Evolutionary conservation across 2,113 vertebrate genomes (phyloP), one percentile per base, ranked within the genome.

Genomic region (Oophaga pumilio): DNA sequence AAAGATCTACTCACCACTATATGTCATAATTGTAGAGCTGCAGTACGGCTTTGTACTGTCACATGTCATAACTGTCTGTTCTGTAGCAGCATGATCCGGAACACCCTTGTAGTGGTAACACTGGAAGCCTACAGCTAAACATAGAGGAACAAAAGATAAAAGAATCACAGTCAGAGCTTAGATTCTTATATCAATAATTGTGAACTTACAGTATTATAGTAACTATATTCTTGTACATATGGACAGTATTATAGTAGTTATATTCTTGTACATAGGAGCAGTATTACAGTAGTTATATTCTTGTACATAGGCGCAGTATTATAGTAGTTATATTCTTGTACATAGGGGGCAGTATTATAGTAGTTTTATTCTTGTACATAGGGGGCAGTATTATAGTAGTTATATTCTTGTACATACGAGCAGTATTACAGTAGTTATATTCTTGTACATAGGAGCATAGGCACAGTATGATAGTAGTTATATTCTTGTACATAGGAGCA

Each of bases 61-160:
- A 77, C 87, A 88, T 1, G 26, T 28, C 20, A 22, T 56, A 7
- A 10, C 24, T 10, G 43, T 18, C 73, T 88, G 87, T 57, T 84
- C 33, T 33, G 68, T 0, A 7, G 76, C 1, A 11, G 60, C 87
- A 0, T 49, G 87, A 22, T 84, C 87, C 12, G 79, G 68, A 0
- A 82, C 11, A n/a, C 87, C 87, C 6, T 33, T 88, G 15, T 24
- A 88, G 1, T 68, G 71, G 50, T 68, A 84, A 43, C 87, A 88
- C 26, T 57, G 43, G 11, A 88, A 71, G 73, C 80, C 53, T 14
- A 17, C 33, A 56, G 71, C 87, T 88, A 24, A 12, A 82, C 22
- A 18, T 20, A 33, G 20, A 43, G 15, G 53, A 24, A 22, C 20
- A 24, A 52, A 56, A 53, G 22, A 18, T 4, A 24, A 50, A 10